These are phyloP conservation scores for Clytia hemisphaerica DNA, from an alignment of 30 jellyfish, hydroid and myxozoan genomes.

Conservation along the genomic window DNA sequence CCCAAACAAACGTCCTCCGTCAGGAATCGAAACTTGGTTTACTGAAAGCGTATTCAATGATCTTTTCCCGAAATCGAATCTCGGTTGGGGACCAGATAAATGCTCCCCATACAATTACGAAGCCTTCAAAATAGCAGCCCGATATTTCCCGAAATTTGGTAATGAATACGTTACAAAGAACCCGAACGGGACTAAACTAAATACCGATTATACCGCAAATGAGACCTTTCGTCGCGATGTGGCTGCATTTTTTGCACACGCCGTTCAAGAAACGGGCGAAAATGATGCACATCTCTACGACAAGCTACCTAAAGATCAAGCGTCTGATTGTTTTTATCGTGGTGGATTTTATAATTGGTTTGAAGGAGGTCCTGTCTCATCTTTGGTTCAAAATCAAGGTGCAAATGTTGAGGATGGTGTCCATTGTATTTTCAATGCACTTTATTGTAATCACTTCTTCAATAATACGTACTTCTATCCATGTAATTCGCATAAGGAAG, in stretches of 20 bases:
- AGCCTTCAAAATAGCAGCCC: constrained; percentile 77
- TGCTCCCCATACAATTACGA: constrained; percentile 88
- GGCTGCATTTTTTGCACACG: constrained; percentile 91
- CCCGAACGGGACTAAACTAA: constrained; percentile 48
- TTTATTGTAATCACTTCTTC: constrained; percentile 73
- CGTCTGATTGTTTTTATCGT: constrained; percentile 75
- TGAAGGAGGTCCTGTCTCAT: constrained; percentile 91
- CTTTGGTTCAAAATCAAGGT: constrained; percentile 80
- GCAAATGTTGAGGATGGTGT: constrained; percentile 75
- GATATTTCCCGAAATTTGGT: constrained; percentile 88
- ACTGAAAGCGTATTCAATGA: constrained; percentile 68
- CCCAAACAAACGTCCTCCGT: constrained; percentile 70
- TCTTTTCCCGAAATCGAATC: constrained; percentile 75
- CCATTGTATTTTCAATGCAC: constrained; percentile 73
- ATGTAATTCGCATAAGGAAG: constrained; percentile 49
- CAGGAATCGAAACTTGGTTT: constrained; percentile 76
- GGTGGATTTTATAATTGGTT: constrained; percentile 92
- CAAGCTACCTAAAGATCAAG: constrained; percentile 63
- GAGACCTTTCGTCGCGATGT: constrained; percentile 76
- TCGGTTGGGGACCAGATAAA: constrained; percentile 81
- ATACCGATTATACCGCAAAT: constrained; percentile 41
- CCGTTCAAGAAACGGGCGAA: constrained; percentile 91
- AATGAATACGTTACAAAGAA: constrained; percentile 63
- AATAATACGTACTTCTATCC: constrained; percentile 78
- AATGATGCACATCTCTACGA: constrained; percentile 80